These are phyloP conservation scores for Calephelis perditalis DNA, from an alignment of 2,888 invertebrate species.

Conservation along the genomic window DNA sequence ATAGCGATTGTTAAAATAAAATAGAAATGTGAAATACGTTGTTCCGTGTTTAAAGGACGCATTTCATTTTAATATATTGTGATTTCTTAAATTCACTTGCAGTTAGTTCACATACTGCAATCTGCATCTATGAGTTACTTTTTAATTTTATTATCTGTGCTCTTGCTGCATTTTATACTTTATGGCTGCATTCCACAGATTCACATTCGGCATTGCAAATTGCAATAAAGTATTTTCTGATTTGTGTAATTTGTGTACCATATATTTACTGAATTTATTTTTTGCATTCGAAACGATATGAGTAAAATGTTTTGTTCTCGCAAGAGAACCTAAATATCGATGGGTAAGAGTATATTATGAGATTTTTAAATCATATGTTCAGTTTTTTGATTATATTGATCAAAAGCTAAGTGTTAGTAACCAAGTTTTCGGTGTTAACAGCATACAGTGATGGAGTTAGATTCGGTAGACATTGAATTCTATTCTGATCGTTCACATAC, in stretches of 20 bases:
- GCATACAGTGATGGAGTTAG: conserved; percentile 74
- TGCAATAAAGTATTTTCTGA: too few relatives aligned
- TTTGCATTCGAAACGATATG: conserved; percentile 32
- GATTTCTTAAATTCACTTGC: too few relatives aligned
- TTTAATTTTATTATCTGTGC: too few relatives aligned
- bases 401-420: conserved; percentile 40
- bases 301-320: conserved; percentile 66
- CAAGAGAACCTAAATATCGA: conserved; percentile 69
- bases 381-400: conserved; percentile 32
- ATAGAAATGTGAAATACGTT: too few relatives aligned
- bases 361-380: conserved; percentile 25
- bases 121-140: too few relatives aligned
- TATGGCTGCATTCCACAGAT: too few relatives aligned
- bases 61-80: too few relatives aligned
- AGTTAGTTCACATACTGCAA: too few relatives aligned
- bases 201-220: too few relatives aligned
- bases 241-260: conserved; percentile 3
- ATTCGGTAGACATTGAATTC: conserved; percentile 58
- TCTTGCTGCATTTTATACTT: too few relatives aligned
- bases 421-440: conserved; percentile 52
- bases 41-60: too few relatives aligned
- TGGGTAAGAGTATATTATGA: conserved; percentile 55
- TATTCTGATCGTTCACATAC: conserved; percentile 54
- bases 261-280: conserved; percentile 19
- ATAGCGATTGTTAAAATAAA: too few relatives aligned